A percentile compares a stretch with the other conserved stretches of the same genome.
These are phyloP conservation scores for Poeciliopsis retropinna DNA, from an alignment of 2,113 vertebrate species.

Conservation along the genomic window DNA sequence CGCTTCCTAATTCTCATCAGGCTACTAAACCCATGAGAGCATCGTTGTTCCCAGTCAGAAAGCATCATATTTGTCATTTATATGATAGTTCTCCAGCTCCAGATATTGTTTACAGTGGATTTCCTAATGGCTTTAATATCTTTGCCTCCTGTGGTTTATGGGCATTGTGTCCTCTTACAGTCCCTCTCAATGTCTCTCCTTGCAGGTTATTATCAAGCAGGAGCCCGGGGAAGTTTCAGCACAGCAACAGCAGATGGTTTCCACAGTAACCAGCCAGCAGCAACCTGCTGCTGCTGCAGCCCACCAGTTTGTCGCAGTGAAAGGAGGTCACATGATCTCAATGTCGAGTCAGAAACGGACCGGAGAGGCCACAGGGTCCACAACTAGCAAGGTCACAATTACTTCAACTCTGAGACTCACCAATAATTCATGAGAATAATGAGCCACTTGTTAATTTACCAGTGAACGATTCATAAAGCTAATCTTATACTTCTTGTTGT, in stretches of 20 bases:
- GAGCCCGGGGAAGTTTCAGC: conserved; percentile 91
- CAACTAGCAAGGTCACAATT: conserved; percentile 84
- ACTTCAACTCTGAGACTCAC: background rate
- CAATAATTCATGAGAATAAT: background rate
- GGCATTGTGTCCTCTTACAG: background rate
- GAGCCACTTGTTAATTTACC: background rate
- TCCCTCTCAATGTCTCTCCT: conserved; percentile 25
- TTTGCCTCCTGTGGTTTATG: conserved; percentile 4
- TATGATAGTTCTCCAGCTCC: background rate
- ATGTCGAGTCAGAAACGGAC: conserved; percentile 92
- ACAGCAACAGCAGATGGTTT: conserved; percentile 79
- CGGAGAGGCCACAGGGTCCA: conserved; percentile 75
- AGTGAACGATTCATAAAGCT: background rate
- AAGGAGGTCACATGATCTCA: conserved; percentile 95
- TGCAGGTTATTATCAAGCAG: conserved; percentile 97
- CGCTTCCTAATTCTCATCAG: background rate
- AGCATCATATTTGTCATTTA: conserved; percentile 1
- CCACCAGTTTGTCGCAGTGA: conserved; percentile 94
- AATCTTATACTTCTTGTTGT: conserved; percentile 16
- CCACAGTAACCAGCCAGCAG: conserved; percentile 83
- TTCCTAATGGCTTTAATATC: background rate
- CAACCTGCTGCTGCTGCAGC: conserved; percentile 63
- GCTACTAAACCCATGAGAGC: background rate
- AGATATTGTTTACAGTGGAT: background rate
- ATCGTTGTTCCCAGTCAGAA: background rate